These are phyloP conservation scores for Odontomyia ornata DNA, from an alignment of 2,888 invertebrate species.

Conservation along the genomic window DNA sequence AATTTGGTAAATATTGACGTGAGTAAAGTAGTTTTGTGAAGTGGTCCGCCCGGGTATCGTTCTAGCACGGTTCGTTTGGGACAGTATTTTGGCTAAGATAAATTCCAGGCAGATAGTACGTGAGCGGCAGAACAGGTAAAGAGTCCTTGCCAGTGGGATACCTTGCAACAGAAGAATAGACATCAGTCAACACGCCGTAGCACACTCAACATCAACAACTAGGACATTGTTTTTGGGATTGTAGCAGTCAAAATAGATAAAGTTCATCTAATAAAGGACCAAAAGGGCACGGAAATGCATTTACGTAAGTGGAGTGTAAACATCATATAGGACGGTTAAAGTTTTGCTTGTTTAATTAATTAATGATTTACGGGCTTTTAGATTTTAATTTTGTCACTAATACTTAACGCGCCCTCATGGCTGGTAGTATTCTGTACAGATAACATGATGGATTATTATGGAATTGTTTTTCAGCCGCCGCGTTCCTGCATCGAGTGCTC, in stretches of 20 bases:
- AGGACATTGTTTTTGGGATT: neutral
- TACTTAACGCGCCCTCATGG: too few species aligned
- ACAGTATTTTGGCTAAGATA: neutral
- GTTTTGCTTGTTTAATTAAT: too few species aligned
- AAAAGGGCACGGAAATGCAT: slow-evolving; percentile 70
- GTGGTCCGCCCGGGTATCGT: neutral
- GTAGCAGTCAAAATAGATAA: slow-evolving; percentile 57
- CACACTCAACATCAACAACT: neutral
- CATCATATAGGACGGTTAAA: too few species aligned
- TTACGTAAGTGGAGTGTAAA: too few species aligned
- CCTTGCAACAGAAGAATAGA: neutral
- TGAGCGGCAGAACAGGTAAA: neutral
- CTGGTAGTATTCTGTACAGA: too few species aligned
- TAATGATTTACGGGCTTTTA: too few species aligned
- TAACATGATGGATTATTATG: too few species aligned
- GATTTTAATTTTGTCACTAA: too few species aligned
- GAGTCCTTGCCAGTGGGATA: neutral
- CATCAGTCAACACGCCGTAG: neutral
- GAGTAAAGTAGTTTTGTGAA: neutral
- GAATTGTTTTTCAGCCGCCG: too few species aligned
- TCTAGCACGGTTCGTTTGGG: neutral
- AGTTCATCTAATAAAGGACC: slow-evolving; percentile 60
- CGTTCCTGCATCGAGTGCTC: too few species aligned
- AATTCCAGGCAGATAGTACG: neutral
- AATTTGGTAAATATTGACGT: neutral